phyloP scores from a whole-genome alignment of 2,888 invertebrate genomes.

The Formica aserva region DNA sequence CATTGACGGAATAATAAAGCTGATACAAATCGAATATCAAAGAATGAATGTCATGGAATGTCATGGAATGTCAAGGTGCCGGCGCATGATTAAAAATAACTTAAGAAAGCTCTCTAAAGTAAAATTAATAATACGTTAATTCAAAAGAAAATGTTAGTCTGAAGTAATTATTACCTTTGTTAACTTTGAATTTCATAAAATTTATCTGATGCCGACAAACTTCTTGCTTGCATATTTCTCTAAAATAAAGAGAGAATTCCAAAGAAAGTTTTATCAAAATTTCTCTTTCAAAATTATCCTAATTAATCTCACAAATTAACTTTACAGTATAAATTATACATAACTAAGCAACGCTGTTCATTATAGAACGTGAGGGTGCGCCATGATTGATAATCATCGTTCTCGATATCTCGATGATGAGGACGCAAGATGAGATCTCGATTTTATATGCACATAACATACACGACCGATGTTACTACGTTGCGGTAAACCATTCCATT shows the following conservation, averaged over 20 bases:
- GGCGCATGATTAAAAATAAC: neutral
- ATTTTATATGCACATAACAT: neutral
- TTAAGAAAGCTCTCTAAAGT: neutral
- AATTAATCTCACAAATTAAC: slow-evolving; percentile 10
- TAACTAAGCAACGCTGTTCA: neutral
- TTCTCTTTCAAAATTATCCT: neutral
- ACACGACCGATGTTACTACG: neutral
- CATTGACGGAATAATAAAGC: neutral
- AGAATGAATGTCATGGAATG: too few species aligned
- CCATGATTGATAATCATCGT: neutral
- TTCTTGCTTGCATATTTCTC: neutral
- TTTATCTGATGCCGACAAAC: neutral
- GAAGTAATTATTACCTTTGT: neutral
- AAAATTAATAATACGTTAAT: neutral
- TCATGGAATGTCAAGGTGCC: neutral
- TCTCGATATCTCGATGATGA: too few species aligned
- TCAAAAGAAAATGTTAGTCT: neutral
- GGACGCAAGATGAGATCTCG: neutral
- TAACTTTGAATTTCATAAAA: neutral
- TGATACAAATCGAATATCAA: neutral
- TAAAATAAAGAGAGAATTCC: slow-evolving; percentile 2
- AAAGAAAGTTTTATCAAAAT: neutral
- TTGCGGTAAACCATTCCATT: slow-evolving; percentile 2
- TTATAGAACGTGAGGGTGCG: neutral
- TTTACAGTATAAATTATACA: neutral